Evolutionary conservation across 2,113 vertebrate species (phyloP).

Genomic region (Microcebus jonahi): DNA sequence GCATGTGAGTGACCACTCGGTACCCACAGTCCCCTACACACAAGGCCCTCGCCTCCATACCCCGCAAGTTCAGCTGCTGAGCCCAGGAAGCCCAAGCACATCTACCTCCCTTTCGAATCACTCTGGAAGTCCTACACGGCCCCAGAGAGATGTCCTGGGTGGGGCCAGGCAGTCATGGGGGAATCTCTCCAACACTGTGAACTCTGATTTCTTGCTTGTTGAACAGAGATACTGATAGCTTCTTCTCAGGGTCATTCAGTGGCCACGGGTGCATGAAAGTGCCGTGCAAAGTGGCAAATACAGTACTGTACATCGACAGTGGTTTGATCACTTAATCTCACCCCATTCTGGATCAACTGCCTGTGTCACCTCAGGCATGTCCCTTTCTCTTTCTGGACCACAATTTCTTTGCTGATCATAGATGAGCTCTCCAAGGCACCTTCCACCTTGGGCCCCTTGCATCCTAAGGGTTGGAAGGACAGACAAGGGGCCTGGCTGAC

Average conservation of each 20-base stretch:
- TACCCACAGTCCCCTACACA: not conserved
- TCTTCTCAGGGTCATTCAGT: not conserved
- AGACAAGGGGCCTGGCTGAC: not conserved
- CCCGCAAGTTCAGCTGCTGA: not conserved
- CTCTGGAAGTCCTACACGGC: not conserved
- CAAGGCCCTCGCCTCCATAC: not conserved
- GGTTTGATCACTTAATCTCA: too few relatives aligned
- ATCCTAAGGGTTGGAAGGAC: not conserved
- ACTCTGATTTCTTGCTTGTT: not conserved
- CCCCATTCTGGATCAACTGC: accelerated
- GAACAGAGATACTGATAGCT: not conserved
- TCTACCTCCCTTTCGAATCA: not conserved
- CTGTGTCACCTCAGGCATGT: not conserved
- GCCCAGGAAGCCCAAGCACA: not conserved
- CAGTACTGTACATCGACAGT: accelerated
- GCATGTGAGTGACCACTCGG: not conserved
- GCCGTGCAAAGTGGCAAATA: not conserved
- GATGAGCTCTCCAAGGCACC: not conserved
- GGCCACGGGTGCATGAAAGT: not conserved
- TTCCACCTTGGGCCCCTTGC: not conserved
- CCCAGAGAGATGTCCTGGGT: not conserved
- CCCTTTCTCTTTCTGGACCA: not conserved
- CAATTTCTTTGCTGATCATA: not conserved
- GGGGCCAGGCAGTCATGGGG: accelerated
- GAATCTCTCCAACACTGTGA: accelerated